Conservation (phyloP, 2,797 vertebrate genomes). For the Delichon dasypus region DNA sequence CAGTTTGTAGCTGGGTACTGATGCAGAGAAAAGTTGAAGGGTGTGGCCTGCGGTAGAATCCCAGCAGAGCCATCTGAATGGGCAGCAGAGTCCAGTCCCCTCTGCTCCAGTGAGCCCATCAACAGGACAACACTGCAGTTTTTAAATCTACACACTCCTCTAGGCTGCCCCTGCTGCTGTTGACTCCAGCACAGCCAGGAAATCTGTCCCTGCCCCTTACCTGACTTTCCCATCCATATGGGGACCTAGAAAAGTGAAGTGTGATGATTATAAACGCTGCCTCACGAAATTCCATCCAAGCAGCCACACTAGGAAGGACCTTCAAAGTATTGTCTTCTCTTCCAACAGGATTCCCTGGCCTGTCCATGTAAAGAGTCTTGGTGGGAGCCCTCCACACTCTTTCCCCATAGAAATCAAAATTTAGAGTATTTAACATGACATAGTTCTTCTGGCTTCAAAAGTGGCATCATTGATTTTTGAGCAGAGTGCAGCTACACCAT, state of each 20-base stretch:
- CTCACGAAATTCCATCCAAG: neutral
- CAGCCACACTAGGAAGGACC: neutral
- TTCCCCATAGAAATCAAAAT: neutral
- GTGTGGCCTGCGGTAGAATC: neutral
- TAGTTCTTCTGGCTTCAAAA: neutral
- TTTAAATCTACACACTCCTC: neutral
- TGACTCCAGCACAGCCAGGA: neutral
- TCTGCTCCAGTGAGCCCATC: neutral
- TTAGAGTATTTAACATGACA: neutral
- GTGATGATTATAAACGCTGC: neutral
- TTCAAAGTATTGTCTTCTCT: neutral
- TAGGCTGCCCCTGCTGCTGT: neutral
- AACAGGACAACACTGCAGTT: accelerated
- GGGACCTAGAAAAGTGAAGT: neutral
- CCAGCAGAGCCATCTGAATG: neutral
- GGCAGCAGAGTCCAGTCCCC: neutral
- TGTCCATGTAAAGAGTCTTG: neutral
- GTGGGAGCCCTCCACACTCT: neutral
- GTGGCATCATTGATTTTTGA: neutral
- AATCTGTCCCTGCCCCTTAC: neutral
- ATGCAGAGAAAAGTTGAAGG: neutral
- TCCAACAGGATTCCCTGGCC: neutral
- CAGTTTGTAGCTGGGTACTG: neutral
- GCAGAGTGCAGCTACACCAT: neutral
- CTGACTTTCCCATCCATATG: neutral